Percentiles rank a stretch among this genome's conserved stretches.
Conservation (phyloP, 2,797 vertebrate genomes). For the Rhabdophis nuchalis region DNA sequence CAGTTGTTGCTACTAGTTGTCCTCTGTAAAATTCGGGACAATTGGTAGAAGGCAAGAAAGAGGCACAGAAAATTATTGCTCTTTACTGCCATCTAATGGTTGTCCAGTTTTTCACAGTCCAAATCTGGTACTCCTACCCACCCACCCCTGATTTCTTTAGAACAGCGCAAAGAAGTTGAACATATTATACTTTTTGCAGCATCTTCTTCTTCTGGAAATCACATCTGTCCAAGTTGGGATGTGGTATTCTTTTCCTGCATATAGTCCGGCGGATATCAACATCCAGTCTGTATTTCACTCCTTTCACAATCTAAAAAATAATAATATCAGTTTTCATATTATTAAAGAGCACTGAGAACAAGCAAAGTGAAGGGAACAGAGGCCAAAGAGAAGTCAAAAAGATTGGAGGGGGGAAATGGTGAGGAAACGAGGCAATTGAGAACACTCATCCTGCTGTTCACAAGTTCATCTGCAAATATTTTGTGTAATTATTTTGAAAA, state of each 20-base stretch:
- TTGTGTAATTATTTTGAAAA: neutral
- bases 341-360: neutral
- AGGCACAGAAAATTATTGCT: neutral
- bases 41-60: neutral
- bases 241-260: conserved; percentile 74
- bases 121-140: neutral
- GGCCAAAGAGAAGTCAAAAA: neutral
- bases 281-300: conserved; percentile 78
- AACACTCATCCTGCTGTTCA: neutral
- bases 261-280: conserved; percentile 78
- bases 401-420: no score
- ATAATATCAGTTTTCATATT: conserved; percentile 5
- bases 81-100: neutral
- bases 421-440: neutral
- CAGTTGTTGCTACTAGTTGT: neutral
- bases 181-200: conserved; percentile 72
- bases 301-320: conserved; percentile 79
- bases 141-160: neutral
- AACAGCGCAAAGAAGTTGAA: neutral
- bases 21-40: neutral
- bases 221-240: conserved; percentile 69
- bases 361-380: neutral
- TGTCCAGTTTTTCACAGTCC: neutral
- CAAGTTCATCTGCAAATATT: neutral
- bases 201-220: conserved; percentile 71